A percentile compares a stretch with the other conserved stretches of the same genome.
phyloP scores from a whole-genome alignment of 2,797 vertebrate species.

The Threskiornis aethiopicus region DNA sequence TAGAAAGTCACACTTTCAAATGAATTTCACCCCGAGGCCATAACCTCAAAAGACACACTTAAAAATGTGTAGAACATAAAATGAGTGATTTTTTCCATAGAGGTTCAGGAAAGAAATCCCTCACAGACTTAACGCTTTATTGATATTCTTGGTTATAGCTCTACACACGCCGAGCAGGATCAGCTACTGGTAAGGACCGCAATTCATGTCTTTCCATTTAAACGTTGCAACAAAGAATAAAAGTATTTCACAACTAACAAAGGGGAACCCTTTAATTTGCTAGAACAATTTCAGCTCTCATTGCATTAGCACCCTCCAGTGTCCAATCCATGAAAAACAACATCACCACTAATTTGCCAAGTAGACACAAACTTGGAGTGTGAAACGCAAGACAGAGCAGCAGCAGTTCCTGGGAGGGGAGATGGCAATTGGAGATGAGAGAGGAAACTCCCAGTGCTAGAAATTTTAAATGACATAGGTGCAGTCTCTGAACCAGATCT shows the following conservation, averaged over 20 bases:
- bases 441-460: background rate
- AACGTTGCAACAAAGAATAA: slow-evolving; percentile 7
- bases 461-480: background rate
- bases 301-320: slow-evolving; percentile 75
- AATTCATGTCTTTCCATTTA: slow-evolving; percentile 6
- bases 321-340: slow-evolving; percentile 54
- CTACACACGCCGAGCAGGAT: background rate
- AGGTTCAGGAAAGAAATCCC: background rate
- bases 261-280: background rate
- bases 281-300: slow-evolving; percentile 15
- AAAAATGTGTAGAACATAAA: slow-evolving; percentile 7
- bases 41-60: slow-evolving; percentile 1
- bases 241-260: slow-evolving; percentile 33
- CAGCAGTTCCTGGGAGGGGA: background rate
- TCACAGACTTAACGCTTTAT: slow-evolving; percentile 4
- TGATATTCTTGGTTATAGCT: slow-evolving; percentile 2
- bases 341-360: background rate
- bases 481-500: background rate
- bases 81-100: background rate
- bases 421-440: background rate
- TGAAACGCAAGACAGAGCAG: background rate
- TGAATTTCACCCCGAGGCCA: slow-evolving; percentile 7
- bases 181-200: background rate
- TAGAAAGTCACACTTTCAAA: slow-evolving; percentile 45
- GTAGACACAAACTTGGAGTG: background rate